Evolutionary conservation across 1,140 invertebrate species (phyloP), one percentile per base, ranked within the genome.

Genomic region (Amphibalanus amphitrite): DNA sequence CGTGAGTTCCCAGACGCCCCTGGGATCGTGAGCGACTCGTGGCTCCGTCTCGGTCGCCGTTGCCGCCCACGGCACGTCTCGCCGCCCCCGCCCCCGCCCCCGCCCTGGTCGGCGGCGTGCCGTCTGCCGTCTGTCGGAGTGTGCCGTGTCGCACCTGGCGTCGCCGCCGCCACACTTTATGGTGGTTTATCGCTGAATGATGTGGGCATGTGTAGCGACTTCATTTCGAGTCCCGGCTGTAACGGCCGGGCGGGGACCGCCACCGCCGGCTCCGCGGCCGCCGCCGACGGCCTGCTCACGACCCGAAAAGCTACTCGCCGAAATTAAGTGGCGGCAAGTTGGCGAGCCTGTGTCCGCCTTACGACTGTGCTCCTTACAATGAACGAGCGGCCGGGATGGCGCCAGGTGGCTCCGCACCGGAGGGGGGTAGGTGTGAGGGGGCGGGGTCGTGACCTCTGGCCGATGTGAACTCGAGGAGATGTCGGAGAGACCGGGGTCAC

Each of bases 341-440:
- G 47, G 47, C 13, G 10, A 1, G 47, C 10, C 17, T 20, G 47
- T 13, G 47, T 23, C 47, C 10, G 47, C 47, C 47, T 13, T 23
- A 88, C 20, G 47, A 59, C 6, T 20, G 1, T 1, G 13, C 47
- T 13, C 47, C 13, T 59, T 20, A 59, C 47, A 59, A 59, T 59
- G 20, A 20, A 59, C 47, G 47, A 59, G 47, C 47, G 20, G 47
- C 6, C 13, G 47, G 13, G 10, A 1, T 1, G 13, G 13, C 13
- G 47, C 47, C 47, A 59, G 47, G 13, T 59, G 47, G 47, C 47
- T 13, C 10, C 10, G 10, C 1, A 59, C 1, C 10, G 47, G 13
- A 13, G 1, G 47, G 6, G 47, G 47, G 1, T 20, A 13, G 47
- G 6, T 20, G 6, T 15, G 33, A 4, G 33, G 33, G 4, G 15